Evolutionary conservation across 2,888 invertebrate species (phyloP), one percentile per base, ranked within the genome.

Genomic region (Octodonta nipae): DNA sequence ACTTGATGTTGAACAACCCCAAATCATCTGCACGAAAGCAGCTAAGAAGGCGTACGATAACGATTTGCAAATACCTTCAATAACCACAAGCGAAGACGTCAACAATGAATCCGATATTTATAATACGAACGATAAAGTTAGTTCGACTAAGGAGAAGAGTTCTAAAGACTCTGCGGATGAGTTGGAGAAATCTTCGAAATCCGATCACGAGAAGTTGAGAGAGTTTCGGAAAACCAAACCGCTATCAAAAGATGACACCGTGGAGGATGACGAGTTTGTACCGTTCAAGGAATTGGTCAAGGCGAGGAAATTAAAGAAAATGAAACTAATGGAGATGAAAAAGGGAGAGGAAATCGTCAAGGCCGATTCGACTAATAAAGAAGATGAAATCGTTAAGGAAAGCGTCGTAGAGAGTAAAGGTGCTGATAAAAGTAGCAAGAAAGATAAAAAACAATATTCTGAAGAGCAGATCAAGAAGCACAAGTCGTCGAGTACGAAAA

Each of bases 11-110:
- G 44, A 37, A 4, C 38, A 37, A 29, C 42, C 38, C 10, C 40
- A 31, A n/a, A 30, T 31, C 3, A 5, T 44, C 4, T 41, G 26
- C 17, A 54, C 54, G 2, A 55, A 55, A 44, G 52, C 55, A 2
- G 46, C 53, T 0, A 55, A 50, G 34, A 54, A 54, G 32, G 38
- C 46, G 4, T 55, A 55, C 33, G 49, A 50, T 13, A 32, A 32
- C 20, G 50, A 48, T 26, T 31, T 49, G 16, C 47, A 47, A 27
- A 47, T 46, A 7, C 45, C 45, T 12, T 38, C 47, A 2, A 44
- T 47, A 26, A 47, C 45, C 2, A 47, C 47, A n/a, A 47, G 45
- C 15, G 45, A 41, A 15, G 44, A 45, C 24, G 33, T 47, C 15
- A 33, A 30, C 7, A 43, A 45, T 16, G 34, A 31, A 24, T 37